Percentiles rank a stretch among this genome's conserved stretches.
Conservation (phyloP, 2,797 vertebrate species). For the Threskiornis aethiopicus region DNA sequence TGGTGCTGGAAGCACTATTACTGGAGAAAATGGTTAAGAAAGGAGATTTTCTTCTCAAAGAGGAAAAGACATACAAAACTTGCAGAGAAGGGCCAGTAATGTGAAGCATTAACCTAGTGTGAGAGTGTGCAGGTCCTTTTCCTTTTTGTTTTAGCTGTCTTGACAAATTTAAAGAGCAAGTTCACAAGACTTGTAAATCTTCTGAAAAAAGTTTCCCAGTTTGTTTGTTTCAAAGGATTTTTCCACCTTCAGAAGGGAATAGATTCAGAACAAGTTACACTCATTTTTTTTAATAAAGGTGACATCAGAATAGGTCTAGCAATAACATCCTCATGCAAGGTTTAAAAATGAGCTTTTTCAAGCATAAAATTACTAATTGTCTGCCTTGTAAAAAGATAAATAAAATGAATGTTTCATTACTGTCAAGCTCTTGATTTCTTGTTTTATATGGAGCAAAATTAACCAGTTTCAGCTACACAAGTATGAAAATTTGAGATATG, state of each 20-base stretch:
- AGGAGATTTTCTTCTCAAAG: neutral
- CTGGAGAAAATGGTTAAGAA: neutral
- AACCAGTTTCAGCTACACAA: slow-evolving; percentile 66
- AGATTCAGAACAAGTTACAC: slow-evolving; percentile 46
- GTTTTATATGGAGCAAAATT: slow-evolving; percentile 72
- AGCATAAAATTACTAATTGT: slow-evolving; percentile 79
- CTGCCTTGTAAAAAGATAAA: slow-evolving; percentile 78
- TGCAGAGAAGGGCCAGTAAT: neutral
- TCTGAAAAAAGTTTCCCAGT: neutral
- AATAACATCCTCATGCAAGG: slow-evolving; percentile 59
- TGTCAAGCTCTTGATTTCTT: slow-evolving; percentile 70
- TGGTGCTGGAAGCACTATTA: neutral
- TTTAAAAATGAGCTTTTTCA: slow-evolving; percentile 75
- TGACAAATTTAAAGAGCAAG: neutral
- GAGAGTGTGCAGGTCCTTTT: neutral
- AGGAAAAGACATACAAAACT: neutral
- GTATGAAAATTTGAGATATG: slow-evolving; percentile 71
- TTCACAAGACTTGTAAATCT: neutral
- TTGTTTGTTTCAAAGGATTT: slow-evolving; percentile 5
- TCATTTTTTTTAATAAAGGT: slow-evolving; percentile 65
- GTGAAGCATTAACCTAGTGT: neutral
- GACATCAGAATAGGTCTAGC: slow-evolving; percentile 61
- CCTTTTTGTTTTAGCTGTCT: neutral
- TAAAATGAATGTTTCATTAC: slow-evolving; percentile 76
- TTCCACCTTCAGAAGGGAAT: neutral